Evolutionary conservation across 2,888 invertebrate genomes (phyloP).

Genomic region (Phyto melanocephala): DNA sequence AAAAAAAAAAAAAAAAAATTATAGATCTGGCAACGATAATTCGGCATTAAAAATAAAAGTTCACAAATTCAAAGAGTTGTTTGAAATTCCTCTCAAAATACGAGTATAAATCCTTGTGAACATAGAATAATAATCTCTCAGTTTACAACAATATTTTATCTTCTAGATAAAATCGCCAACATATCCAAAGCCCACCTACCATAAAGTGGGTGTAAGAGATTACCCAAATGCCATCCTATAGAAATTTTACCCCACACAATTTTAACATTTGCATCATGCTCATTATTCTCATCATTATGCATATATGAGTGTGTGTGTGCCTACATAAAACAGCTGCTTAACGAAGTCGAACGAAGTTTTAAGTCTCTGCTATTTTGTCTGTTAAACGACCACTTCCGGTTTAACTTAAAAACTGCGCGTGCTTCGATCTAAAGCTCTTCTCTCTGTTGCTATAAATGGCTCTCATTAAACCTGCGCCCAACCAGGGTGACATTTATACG

Average conservation of each 20-base stretch:
- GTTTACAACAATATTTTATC: neutral
- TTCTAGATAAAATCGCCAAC: constrained; percentile 22
- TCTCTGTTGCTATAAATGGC: neutral
- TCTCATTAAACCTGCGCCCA: constrained; percentile 37
- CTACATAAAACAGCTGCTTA: constrained; percentile 7
- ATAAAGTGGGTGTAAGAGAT: neutral
- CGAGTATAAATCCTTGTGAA: too few species aligned
- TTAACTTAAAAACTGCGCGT: constrained; percentile 49
- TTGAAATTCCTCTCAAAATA: neutral
- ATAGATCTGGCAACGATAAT: too few species aligned
- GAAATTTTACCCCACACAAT: neutral
- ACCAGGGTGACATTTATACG: neutral
- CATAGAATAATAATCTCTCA: neutral
- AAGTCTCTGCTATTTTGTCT: neutral
- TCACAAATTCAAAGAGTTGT: neutral
- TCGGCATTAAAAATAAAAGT: too few species aligned
- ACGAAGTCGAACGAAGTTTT: neutral
- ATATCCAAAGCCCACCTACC: too few species aligned
- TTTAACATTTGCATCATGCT: neutral
- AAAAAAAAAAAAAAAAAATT: too few species aligned
- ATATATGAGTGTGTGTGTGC: neutral
- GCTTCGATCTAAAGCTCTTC: constrained; percentile 15
- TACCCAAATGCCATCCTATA: neutral
- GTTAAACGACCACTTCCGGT: constrained; percentile 60
- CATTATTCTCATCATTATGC: constrained; percentile 12